Conservation (phyloP, 2,888 invertebrate species). For the Drosophila siamana region DNA sequence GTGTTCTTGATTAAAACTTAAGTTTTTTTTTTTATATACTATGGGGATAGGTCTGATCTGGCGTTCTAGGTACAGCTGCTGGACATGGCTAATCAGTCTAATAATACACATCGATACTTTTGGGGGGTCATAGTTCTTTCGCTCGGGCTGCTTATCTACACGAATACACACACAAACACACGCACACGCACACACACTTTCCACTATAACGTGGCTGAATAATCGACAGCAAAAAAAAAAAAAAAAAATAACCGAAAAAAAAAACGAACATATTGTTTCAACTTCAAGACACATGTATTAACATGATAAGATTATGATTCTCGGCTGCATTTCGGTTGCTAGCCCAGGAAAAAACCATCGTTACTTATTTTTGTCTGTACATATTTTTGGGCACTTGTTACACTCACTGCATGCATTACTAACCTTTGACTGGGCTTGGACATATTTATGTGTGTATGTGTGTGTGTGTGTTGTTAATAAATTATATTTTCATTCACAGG, state of each 20-base stretch:
- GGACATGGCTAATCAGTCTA: constrained; percentile 6
- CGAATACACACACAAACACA: constrained; percentile 2
- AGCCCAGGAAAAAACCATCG: constrained; percentile 4
- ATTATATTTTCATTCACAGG: constrained; percentile 10
- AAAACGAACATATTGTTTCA: background rate
- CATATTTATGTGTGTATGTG: constrained; percentile 33
- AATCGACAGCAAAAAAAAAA: background rate
- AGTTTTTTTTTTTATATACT: no score
- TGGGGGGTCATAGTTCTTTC: constrained; percentile 46
- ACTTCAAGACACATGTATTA: constrained; percentile 7
- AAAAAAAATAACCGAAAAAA: constrained; percentile 11
- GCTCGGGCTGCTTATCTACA: constrained; percentile 35
- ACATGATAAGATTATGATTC: constrained; percentile 45
- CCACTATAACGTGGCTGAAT: constrained; percentile 29
- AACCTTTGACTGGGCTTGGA: constrained; percentile 37
- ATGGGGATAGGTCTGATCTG: no score
- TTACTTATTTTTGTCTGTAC: constrained; percentile 1
- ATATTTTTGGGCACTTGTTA: constrained; percentile 1
- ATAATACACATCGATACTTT: background rate
- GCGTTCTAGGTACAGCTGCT: background rate
- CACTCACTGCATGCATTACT: constrained; percentile 27
- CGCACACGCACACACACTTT: background rate
- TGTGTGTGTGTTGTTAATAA: no score
- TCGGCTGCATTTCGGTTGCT: constrained; percentile 42
- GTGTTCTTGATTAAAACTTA: no score